Evolutionary conservation across 1,140 invertebrate species (phyloP).

Genomic region (Yoshiicerus persimilis): DNA sequence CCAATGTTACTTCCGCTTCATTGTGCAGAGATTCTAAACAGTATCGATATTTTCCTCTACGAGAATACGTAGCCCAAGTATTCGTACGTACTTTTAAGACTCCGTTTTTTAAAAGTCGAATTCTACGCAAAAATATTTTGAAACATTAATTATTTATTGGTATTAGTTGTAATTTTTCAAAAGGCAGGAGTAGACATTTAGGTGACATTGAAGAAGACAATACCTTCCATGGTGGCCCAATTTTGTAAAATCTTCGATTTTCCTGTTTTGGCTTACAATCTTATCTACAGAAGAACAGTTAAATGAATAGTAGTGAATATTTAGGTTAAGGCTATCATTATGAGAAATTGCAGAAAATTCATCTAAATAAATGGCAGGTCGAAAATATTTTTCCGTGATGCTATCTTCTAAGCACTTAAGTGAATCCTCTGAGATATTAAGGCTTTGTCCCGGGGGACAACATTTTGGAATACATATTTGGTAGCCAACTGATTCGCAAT

Average conservation of each 20-base stretch:
- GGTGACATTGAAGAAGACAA: neutral
- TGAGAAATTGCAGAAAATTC: neutral
- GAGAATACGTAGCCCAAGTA: neutral
- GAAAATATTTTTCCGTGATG: neutral
- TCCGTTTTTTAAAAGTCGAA: neutral
- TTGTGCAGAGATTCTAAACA: neutral
- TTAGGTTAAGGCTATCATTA: neutral
- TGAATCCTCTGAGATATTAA: neutral
- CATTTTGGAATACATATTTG: neutral
- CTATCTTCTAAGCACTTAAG: neutral
- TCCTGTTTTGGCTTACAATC: neutral
- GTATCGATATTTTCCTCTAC: neutral
- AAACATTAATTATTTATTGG: neutral
- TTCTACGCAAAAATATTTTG: neutral
- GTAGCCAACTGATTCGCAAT: neutral
- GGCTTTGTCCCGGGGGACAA: neutral
- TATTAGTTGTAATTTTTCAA: no score
- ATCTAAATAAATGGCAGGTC: neutral
- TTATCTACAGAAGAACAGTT: neutral
- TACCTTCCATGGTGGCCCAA: neutral
- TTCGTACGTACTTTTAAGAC: neutral
- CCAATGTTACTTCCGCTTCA: neutral
- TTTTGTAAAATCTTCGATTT: neutral
- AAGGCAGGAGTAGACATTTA: no score
- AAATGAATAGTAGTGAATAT: neutral